phyloP scores from a whole-genome alignment of 2,113 vertebrate species.

The Macrotis lagotis region DNA sequence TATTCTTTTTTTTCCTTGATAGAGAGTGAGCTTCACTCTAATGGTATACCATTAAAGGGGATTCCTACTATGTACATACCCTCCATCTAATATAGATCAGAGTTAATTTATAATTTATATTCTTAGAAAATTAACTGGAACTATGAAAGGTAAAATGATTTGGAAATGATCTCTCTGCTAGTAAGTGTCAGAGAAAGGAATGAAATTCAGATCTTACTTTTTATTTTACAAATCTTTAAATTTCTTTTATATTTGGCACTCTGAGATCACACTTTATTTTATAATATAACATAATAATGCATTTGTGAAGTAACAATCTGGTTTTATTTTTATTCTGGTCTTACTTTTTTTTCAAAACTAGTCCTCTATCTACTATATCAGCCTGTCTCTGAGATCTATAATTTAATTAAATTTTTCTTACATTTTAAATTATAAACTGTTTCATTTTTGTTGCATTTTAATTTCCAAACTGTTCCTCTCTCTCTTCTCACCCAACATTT shows the following conservation, averaged over 20 bases:
- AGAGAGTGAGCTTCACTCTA: neutral
- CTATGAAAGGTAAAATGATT: neutral
- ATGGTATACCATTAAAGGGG: neutral
- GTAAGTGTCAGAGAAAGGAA: neutral
- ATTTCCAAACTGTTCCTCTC: neutral
- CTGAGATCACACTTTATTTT: too few relatives aligned
- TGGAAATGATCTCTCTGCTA: neutral
- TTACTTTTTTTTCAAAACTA: neutral
- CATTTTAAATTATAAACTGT: too few relatives aligned
- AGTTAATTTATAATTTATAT: neutral
- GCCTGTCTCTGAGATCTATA: neutral
- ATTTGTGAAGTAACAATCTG: too few relatives aligned
- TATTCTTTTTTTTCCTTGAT: neutral
- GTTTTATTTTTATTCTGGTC: too few relatives aligned
- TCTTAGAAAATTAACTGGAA: neutral
- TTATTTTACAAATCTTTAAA: too few relatives aligned
- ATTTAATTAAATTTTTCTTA: neutral
- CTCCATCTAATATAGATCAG: neutral
- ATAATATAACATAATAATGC: too few relatives aligned
- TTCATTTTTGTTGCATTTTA: too few relatives aligned
- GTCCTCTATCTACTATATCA: too few relatives aligned
- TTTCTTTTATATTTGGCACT: too few relatives aligned
- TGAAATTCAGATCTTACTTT: neutral
- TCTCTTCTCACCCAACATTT: neutral
- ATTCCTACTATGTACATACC: neutral